phyloP scores from a whole-genome alignment of 1,140 invertebrate genomes.

The Caerostris extrusa region DNA sequence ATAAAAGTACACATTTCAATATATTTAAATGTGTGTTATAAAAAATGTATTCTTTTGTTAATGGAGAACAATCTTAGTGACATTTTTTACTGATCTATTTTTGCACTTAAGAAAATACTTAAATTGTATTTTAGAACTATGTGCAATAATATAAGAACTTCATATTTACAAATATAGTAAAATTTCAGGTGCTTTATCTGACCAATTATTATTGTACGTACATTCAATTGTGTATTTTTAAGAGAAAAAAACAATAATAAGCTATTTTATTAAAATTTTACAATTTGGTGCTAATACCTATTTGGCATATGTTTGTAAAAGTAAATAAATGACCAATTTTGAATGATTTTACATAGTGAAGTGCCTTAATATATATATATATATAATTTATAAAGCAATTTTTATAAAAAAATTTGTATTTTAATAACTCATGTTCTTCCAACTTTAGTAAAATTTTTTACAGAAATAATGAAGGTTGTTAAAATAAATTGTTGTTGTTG shows the following conservation, averaged over 20 bases:
- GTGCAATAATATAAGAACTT: not conserved
- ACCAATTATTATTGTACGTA: not conserved
- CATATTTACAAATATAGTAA: not conserved
- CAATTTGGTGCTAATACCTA: not conserved
- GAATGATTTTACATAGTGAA: too few relatives aligned
- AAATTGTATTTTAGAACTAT: not conserved
- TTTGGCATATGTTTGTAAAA: too few relatives aligned
- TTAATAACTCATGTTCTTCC: too few relatives aligned
- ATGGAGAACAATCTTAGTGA: not conserved
- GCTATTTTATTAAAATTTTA: not conserved
- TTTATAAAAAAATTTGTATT: too few relatives aligned
- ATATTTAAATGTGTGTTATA: not conserved
- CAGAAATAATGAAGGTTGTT: too few relatives aligned
- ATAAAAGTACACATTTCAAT: conserved; percentile 19
- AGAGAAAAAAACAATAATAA: not conserved
- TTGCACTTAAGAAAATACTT: conserved; percentile 5
- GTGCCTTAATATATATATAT: too few relatives aligned
- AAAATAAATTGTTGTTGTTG: too few relatives aligned
- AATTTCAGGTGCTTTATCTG: not conserved
- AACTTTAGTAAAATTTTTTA: too few relatives aligned
- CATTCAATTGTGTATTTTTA: not conserved
- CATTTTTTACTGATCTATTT: not conserved
- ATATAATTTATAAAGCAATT: too few relatives aligned
- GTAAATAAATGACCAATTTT: too few relatives aligned
- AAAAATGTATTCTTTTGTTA: not conserved